A percentile compares a stretch with the other conserved stretches of the same genome.
Conservation (phyloP, 2,888 invertebrate genomes). For the Bugulina stolonifera region DNA sequence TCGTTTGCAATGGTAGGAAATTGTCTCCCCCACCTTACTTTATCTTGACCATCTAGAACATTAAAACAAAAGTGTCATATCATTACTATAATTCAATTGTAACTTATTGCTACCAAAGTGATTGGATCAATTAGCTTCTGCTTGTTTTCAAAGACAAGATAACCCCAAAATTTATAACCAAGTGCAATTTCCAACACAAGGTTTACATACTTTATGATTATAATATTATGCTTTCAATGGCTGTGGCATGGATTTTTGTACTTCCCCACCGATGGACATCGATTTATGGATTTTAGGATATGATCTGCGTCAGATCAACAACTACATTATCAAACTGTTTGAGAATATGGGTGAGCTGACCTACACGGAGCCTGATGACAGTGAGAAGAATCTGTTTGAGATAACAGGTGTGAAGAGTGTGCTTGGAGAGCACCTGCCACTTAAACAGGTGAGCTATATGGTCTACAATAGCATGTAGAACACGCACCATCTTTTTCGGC, state of each 20-base stretch:
- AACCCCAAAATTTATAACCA: too few relatives aligned
- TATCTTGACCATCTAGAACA: too few relatives aligned
- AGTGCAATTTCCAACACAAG: too few relatives aligned
- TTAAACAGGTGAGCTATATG: conserved; percentile 37
- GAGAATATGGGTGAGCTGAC: conserved; percentile 47
- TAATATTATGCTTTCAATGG: too few relatives aligned
- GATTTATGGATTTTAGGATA: conserved; percentile 38
- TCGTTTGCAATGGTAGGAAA: conserved; percentile 47
- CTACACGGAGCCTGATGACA: conserved; percentile 41
- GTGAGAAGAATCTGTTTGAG: conserved; percentile 39
- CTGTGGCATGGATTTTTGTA: too few relatives aligned
- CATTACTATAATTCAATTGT: background rate
- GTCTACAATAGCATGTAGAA: background rate
- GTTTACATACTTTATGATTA: too few relatives aligned
- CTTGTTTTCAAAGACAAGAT: too few relatives aligned
- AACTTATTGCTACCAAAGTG: too few relatives aligned
- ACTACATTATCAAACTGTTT: conserved; percentile 49
- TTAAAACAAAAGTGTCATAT: too few relatives aligned
- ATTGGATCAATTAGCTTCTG: too few relatives aligned
- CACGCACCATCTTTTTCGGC: background rate
- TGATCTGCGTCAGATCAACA: conserved; percentile 45
- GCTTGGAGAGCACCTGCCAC: conserved; percentile 42
- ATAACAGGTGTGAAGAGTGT: conserved; percentile 43
- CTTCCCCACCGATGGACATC: too few relatives aligned
- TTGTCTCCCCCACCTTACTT: background rate